Conservation (phyloP, 2,888 invertebrate genomes). For the Neria commutata region DNA sequence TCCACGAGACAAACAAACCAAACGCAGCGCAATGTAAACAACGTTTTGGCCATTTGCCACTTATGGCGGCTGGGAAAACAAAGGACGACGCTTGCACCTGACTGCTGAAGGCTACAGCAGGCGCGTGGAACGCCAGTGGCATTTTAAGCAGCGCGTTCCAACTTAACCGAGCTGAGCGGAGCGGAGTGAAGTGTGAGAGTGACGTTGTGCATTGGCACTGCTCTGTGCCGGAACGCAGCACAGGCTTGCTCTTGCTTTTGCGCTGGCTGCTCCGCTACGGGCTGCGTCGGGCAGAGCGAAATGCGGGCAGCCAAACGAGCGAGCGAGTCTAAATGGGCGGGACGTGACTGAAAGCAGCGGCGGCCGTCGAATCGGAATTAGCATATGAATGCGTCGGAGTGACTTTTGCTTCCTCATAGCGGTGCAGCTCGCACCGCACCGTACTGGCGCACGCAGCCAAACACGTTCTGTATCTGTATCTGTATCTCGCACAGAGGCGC, state of each 20-base stretch:
- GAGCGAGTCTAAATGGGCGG: conserved; percentile 19
- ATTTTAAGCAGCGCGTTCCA: conserved; percentile 17
- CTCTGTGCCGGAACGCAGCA: no score
- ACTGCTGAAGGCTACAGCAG: background rate
- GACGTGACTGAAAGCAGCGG: conserved; percentile 28
- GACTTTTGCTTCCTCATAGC: conserved; percentile 25
- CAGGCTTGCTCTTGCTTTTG: no score
- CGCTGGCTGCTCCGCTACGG: background rate
- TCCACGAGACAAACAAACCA: conserved; percentile 9
- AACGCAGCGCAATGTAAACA: conserved; percentile 17
- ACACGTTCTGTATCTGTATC: no score
- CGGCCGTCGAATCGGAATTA: conserved; percentile 29
- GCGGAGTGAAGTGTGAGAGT: background rate
- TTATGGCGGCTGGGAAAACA: background rate
- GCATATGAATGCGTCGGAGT: conserved; percentile 16
- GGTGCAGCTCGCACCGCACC: background rate
- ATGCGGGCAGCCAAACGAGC: background rate
- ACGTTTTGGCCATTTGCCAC: conserved; percentile 1
- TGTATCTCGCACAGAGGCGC: background rate
- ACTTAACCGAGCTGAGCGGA: background rate
- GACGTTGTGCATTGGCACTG: no score
- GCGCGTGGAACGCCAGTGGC: conserved; percentile 2
- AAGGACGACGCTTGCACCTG: conserved; percentile 12
- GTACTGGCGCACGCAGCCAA: background rate
- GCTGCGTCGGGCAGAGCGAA: background rate